Conservation (phyloP, 1,140 invertebrate genomes). For the Zophobas morio region DNA sequence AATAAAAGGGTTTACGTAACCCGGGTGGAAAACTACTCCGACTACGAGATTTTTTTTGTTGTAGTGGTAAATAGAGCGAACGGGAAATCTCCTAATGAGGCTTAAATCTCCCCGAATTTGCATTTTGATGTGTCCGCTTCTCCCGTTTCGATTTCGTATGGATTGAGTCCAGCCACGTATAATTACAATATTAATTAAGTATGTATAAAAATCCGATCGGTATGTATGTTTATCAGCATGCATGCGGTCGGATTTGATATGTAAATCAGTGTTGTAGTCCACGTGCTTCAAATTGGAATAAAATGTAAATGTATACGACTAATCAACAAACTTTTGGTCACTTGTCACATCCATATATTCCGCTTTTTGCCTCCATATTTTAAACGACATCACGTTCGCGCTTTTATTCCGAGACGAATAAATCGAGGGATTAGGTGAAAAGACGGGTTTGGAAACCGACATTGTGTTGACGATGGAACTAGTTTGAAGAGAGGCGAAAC, state of each 20-base stretch:
- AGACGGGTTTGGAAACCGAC: slow-evolving; percentile 11
- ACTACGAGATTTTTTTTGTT: too few relatives aligned
- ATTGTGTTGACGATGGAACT: not conserved
- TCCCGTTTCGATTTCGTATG: slow-evolving; percentile 22
- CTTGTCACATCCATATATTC: slow-evolving; percentile 31
- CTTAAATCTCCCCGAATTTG: slow-evolving; percentile 12
- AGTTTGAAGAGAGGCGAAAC: not conserved
- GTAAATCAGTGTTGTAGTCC: slow-evolving; percentile 41
- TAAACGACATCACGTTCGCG: not conserved
- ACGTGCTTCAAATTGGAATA: slow-evolving; percentile 41
- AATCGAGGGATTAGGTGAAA: slow-evolving; percentile 15
- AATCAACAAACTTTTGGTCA: slow-evolving; percentile 37
- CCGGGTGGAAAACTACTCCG: not conserved
- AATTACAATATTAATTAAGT: slow-evolving; percentile 38
- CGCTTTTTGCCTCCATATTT: slow-evolving; percentile 28
- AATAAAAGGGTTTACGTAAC: too few relatives aligned
- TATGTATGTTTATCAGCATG: slow-evolving; percentile 27
- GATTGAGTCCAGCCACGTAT: not conserved
- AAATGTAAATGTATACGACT: slow-evolving; percentile 31
- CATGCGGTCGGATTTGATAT: slow-evolving; percentile 39
- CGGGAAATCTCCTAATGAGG: slow-evolving; percentile 11
- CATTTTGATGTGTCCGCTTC: slow-evolving; percentile 7
- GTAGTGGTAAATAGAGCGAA: not conserved
- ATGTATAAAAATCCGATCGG: slow-evolving; percentile 40
- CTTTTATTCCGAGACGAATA: slow-evolving; percentile 6